Evolutionary conservation across 2,113 vertebrate species (phyloP).

Genomic region (Gallinago media): DNA sequence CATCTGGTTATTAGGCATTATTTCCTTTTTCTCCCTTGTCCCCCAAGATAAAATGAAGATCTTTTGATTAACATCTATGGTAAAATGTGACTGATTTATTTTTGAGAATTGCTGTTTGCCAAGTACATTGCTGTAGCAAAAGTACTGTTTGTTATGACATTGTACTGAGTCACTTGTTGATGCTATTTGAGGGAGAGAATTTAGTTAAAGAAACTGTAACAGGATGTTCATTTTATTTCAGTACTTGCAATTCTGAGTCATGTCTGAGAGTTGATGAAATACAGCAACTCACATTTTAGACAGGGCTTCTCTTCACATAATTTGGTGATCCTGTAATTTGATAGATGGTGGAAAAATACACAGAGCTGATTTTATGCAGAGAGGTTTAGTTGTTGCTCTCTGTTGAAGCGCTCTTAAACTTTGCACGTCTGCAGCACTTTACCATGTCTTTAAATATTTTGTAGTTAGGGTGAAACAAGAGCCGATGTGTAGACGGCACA

Average conservation of each 20-base stretch:
- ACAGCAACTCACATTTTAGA: conserved; percentile 2
- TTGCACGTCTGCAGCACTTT: background rate
- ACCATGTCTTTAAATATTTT: background rate
- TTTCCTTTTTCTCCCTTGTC: background rate
- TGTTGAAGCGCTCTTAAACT: background rate
- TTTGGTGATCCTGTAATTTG: background rate
- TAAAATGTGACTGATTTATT: conserved; percentile 29
- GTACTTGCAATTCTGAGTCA: conserved; percentile 42
- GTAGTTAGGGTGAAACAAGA: background rate
- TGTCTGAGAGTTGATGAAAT: conserved; percentile 11
- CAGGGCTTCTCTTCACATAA: background rate
- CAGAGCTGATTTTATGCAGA: background rate
- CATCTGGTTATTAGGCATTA: background rate
- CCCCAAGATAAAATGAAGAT: conserved; percentile 30
- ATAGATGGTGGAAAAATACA: conserved; percentile 1
- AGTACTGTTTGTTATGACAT: conserved; percentile 43
- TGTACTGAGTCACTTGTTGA: conserved; percentile 60
- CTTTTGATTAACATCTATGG: conserved; percentile 26
- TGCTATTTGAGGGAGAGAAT: conserved; percentile 51
- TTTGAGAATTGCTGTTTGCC: conserved; percentile 21
- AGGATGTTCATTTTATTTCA: conserved; percentile 65
- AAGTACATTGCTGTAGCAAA: background rate
- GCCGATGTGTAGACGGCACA: accelerated
- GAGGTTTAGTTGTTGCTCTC: background rate
- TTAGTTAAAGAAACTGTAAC: conserved; percentile 47